phyloP scores from a whole-genome alignment of 1,140 invertebrate species.

The Anoplolepis gracilipes region DNA sequence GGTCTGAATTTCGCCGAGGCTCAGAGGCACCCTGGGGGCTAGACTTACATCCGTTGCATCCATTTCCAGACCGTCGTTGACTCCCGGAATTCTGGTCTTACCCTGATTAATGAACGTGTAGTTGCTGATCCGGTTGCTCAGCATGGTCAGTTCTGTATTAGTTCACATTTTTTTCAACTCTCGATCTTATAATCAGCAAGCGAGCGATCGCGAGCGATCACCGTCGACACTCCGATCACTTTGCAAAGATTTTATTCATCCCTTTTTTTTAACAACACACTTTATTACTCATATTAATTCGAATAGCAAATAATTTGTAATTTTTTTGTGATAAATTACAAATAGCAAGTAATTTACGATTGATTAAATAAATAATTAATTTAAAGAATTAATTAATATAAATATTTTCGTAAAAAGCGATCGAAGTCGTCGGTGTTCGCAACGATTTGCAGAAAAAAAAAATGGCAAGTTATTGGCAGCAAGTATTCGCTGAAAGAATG shows the following conservation, averaged over 20 bases:
- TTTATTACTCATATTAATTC: background rate
- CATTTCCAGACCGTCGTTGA: constrained; percentile 97
- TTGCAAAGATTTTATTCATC: background rate
- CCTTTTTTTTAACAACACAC: background rate
- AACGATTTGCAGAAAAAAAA: constrained; percentile 22
- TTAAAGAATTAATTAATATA: constrained; percentile 1
- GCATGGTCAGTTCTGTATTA: constrained; percentile 92
- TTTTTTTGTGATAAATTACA: background rate
- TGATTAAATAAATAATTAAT: background rate
- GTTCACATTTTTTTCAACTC: constrained; percentile 46
- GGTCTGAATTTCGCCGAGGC: constrained; percentile 64
- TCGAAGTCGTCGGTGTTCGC: constrained; percentile 23
- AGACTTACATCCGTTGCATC: constrained; percentile 96
- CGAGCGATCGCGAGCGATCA: constrained; percentile 50
- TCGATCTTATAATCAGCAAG: constrained; percentile 38
- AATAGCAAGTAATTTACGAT: background rate
- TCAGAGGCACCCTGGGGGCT: constrained; percentile 72
- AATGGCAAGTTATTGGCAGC: constrained; percentile 65
- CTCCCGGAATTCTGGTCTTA: constrained; percentile 95
- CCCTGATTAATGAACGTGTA: constrained; percentile 96
- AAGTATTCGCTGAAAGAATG: constrained; percentile 60
- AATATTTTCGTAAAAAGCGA: background rate
- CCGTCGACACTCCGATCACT: background rate
- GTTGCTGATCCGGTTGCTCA: constrained; percentile 93
- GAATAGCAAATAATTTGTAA: background rate